phyloP scores from a whole-genome alignment of 2,797 vertebrate genomes.

The Anguilla obscura region DNA sequence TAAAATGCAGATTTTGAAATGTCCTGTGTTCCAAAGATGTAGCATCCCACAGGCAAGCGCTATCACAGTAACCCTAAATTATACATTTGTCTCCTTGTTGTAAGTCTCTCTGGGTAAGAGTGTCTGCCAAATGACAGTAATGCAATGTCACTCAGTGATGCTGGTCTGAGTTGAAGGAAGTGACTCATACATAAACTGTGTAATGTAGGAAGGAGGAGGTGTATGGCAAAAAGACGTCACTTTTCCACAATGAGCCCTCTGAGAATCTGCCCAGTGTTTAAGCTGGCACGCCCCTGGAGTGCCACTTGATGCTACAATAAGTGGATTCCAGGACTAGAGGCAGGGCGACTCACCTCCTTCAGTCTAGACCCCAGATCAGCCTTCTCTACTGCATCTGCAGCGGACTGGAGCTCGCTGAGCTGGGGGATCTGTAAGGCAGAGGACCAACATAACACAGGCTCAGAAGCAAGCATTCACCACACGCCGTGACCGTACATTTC shows the following conservation, averaged over 20 bases:
- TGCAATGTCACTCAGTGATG: no score
- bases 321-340: background rate
- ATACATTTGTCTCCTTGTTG: no score
- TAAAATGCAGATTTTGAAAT: no score
- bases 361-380: slow-evolving; percentile 54
- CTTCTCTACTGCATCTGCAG: slow-evolving; percentile 52
- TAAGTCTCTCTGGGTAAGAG: no score
- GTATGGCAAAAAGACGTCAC: no score
- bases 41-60: no score
- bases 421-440: slow-evolving; percentile 47
- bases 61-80: no score
- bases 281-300: background rate
- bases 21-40: no score
- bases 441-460: background rate
- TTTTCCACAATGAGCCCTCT: background rate
- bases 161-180: no score
- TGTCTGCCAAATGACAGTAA: no score
- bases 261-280: background rate
- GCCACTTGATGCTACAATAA: background rate
- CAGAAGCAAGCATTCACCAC: background rate
- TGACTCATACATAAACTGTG: no score
- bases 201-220: background rate
- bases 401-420: slow-evolving; percentile 49
- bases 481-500: background rate
- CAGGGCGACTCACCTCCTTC: slow-evolving; percentile 55